Base-by-base conservation (phyloP, 1,140 invertebrate species). In the Mercenaria mercenaria region DNA sequence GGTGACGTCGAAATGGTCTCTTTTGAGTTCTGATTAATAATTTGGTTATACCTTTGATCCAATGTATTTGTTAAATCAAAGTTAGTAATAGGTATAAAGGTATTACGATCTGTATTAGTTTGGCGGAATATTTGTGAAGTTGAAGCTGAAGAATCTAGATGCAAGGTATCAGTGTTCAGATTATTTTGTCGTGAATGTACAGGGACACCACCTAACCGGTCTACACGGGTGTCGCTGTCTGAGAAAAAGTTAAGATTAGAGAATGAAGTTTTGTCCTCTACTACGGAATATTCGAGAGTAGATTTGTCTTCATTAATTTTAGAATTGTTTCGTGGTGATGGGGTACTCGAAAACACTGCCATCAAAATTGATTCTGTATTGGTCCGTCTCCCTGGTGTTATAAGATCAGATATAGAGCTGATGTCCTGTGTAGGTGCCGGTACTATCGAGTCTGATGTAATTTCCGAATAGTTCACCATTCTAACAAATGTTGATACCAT, bases 31-130 rank as follows among this genome's bases (percentile, higher is more conserved):
- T 20, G 20, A 32, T 72, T 23, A 0, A 32, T 29, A 23, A 0
- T 15, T 26, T 26, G 29, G 37, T 34, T 74, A 4, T 43, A 20
- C 20, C 23, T 26, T 37, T 15, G 13, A 18, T 23, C 26, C n/a
- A 74, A 18, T 39, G 34, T 74, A 11, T 74, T 74, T 74, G 69
- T 37, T 11, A 74, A 37, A 74, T 74, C 69, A 74, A 74, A 74
- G 26, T 43, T 69, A 69, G 64, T 26, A 13, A 69, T 29, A 15
- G 64, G 29, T 29, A 18, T 69, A 15, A 29, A 69, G 18, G 37
- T 69, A n/a, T 37, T n/a, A n/a, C n/a, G n/a, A n/a, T n/a, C n/a
- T n/a, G n/a, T n/a, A n/a, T n/a, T 37, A 29, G 20, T 69, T 47
- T 47, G 43, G 8, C 18, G 43, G 43, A 47, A 8, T 10, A 10